Evolutionary conservation across 2,888 invertebrate species (phyloP), one percentile per base, ranked within the genome.

Genomic region (Gordius sp.): DNA sequence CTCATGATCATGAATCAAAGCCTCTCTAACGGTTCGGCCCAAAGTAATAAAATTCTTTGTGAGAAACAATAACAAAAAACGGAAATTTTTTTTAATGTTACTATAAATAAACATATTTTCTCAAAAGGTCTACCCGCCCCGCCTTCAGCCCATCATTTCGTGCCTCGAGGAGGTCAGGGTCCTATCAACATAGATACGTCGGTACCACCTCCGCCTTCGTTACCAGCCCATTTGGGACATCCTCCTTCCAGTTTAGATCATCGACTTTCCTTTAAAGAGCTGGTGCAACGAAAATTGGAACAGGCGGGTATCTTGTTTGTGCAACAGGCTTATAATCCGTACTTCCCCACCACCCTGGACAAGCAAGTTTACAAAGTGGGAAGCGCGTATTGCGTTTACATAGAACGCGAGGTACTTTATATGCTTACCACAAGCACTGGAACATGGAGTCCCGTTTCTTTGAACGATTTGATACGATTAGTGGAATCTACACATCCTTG

Each of bases 321-420:
- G n/a, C n/a, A n/a, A n/a, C n/a, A n/a, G n/a, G n/a, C n/a, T n/a
- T n/a, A n/a, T n/a, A n/a, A n/a, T n/a, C n/a, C n/a, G n/a, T n/a
- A n/a, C n/a, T n/a, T n/a, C n/a, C n/a, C n/a, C n/a, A n/a, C n/a
- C n/a, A n/a, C n/a, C n/a, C n/a, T n/a, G n/a, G n/a, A n/a, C n/a
- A 47, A 47, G 20, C 47, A 47, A 20, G 20, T 47, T 23, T 47
- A 47, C 47, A 47, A 47, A 20, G 47, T 47, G 8, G 47, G 47
- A 13, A 13, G 8, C 39, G 16, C 47, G 4, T 20, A 20, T 20
- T 18, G 4, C 16, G 47, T 20, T 47, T 47, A 47, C 47, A 47
- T 47, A n/a, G 47, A 47, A 18, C 8, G 23, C 4, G 47, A 20
- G 4, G 47, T 47, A 18, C 20, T 47, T 4, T 47, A 18, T 20